Base-by-base conservation (phyloP, 2,113 vertebrate species). In the Etheostoma spectabile region DNA sequence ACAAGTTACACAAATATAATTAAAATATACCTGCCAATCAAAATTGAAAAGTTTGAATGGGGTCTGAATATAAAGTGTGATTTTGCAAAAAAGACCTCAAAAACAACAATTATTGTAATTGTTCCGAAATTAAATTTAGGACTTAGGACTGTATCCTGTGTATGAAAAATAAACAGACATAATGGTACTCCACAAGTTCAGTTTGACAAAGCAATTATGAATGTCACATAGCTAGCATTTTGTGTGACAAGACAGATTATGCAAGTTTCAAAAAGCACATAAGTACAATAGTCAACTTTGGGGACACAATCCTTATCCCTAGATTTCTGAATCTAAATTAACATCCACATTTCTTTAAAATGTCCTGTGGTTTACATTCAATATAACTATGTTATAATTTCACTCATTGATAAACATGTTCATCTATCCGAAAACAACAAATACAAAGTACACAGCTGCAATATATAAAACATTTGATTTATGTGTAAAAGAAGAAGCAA, bases 381-480 rank as follows among this genome's bases (percentile, higher is more conserved):
- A 16, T 74, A 74, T 52, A 82, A 73, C 77, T 59, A 46, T 46
- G n/a, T 72, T 75, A 66, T 55, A 51, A 65, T 56, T 51, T 33
- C 1, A 63, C 35, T 80, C 2, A 53, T 57, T 59, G 30, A 88
- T 42, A 57, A 68, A 88, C 62, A 79, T 8, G 45, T 73, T 45
- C 16, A 74, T 78, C 42, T 14, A 64, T 80, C 38, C 56, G 59
- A 71, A 80, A 84, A 63, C 19, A 22, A 85, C 15, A 71, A 80
- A 66, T 49, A 75, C 3, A 83, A 82, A 86, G 35, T 33, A 60
- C 6, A 59, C 14, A 55, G 51, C 30, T 81, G 77, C 53, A 78
- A 35, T 62, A 72, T 89, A 82, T 60, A 83, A 78, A 86, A 90
- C 16, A 83, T 48, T 76, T 24, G 13, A 84, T 72, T 88, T 82